Base-by-base conservation (phyloP, 2,888 invertebrate genomes). In the Siphlonurus alternatus region DNA sequence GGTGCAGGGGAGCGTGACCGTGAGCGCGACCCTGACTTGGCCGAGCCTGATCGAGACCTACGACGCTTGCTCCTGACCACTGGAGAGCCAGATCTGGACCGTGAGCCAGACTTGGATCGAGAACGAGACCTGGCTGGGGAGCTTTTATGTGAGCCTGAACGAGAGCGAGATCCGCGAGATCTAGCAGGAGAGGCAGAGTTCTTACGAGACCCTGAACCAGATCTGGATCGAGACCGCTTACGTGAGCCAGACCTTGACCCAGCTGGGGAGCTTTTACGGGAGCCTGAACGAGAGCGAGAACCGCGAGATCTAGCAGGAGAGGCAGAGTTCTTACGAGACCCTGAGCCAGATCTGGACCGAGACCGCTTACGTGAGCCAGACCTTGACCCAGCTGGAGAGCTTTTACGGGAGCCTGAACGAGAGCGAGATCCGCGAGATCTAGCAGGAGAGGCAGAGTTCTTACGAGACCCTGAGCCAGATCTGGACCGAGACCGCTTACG, bases 101-200 rank as follows among this genome's bases (percentile, higher is more conserved):
- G 38, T 53, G 62, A 22, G 54, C 65, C 1, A 20, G 68, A 62
- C 64, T 67, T 53, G 60, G 67, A 64, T 63, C 67, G 25, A 22
- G 19, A 20, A 20, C 56, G 19, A 5, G 70, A 70, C 59, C 67
- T 38, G 0, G 70, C 70, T 18, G 68, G 65, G 2, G 70, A 70
- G 63, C 68, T 68, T 23, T 70, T 70, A 10, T 60, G 61, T 15
- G 67, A 66, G 10, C 71, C 53, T 1, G 71, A 71, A 59, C 69
- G 65, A 25, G 71, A 66, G 25, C 65, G 61, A 1, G 67, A 67
- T 38, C 64, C 15, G 15, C 38, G 38, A 10, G 38, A 38, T 38
- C 38, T 38, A 15, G 38, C 15, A 15, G 38, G 38, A 38, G 38
- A 38, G 5, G 23, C 22, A 53, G 62, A 67, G 53, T 67, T 65